Evolutionary conservation across 2,888 invertebrate species (phyloP).

Genomic region (Argyra leucocephala): DNA sequence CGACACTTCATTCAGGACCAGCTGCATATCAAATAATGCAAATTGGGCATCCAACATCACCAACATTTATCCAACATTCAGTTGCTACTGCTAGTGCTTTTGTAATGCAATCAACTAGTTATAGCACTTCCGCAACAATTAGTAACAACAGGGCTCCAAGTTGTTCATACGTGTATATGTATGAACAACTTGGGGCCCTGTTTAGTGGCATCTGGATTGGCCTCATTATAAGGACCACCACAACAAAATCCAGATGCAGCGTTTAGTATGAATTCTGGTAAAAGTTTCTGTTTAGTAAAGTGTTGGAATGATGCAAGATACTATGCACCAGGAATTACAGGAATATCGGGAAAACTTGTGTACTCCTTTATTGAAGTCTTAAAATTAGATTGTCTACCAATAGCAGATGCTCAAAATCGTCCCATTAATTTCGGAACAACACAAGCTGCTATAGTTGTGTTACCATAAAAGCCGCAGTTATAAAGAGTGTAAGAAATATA

Average conservation of each 20-base stretch:
- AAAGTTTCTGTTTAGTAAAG: slow-evolving; percentile 63
- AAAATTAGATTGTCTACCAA: slow-evolving; percentile 68
- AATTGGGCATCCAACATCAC: slow-evolving; percentile 12
- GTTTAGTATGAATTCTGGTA: slow-evolving; percentile 35
- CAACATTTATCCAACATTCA: slow-evolving; percentile 9
- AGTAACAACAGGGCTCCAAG: slow-evolving; percentile 9
- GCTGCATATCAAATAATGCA: slow-evolving; percentile 10
- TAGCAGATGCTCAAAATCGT: slow-evolving; percentile 40
- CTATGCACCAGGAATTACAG: slow-evolving; percentile 74
- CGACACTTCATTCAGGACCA: slow-evolving; percentile 17
- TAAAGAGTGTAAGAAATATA: no score
- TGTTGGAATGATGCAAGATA: slow-evolving; percentile 89
- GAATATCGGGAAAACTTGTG: slow-evolving; percentile 71
- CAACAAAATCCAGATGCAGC: slow-evolving; percentile 44
- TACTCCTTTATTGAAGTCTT: slow-evolving; percentile 80
- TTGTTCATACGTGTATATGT: slow-evolving; percentile 38
- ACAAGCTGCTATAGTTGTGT: not conserved
- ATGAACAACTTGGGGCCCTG: no score
- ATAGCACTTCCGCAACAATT: slow-evolving; percentile 7
- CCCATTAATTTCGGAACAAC: slow-evolving; percentile 28
- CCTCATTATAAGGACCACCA: slow-evolving; percentile 46
- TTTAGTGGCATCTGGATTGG: slow-evolving; percentile 51
- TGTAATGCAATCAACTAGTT: slow-evolving; percentile 20
- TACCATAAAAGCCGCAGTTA: slow-evolving; percentile 22
- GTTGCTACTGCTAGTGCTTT: slow-evolving; percentile 11